phyloP scores from a whole-genome alignment of 1,140 invertebrate species.

The Drosophila grimshawi region DNA sequence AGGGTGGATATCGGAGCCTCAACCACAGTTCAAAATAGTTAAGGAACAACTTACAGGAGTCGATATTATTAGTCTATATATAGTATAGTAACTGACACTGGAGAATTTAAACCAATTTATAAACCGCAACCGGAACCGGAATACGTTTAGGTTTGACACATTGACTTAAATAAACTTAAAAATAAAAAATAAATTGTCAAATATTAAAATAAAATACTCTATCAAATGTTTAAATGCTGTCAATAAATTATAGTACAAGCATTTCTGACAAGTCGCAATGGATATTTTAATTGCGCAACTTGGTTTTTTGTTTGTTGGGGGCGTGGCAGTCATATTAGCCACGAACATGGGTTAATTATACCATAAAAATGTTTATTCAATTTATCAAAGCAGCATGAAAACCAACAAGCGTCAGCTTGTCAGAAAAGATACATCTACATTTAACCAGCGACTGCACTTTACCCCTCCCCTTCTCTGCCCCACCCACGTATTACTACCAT shows the following conservation, averaged over 20 bases:
- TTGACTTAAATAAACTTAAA: neutral
- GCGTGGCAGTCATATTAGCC: slow-evolving; percentile 59
- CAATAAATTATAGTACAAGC: slow-evolving; percentile 15
- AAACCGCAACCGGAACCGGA: no score
- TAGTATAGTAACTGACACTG: no score
- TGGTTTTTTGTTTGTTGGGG: slow-evolving; percentile 8
- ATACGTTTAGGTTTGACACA: no score
- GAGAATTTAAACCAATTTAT: no score
- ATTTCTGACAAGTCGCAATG: neutral
- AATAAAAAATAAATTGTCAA: neutral
- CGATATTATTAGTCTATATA: no score
- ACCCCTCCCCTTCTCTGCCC: neutral
- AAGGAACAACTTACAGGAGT: no score
- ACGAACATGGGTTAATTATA: slow-evolving; percentile 71
- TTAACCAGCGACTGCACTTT: slow-evolving; percentile 35
- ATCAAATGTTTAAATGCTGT: neutral
- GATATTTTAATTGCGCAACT: slow-evolving; percentile 39
- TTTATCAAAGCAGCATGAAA: slow-evolving; percentile 61
- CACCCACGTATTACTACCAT: slow-evolving; percentile 23
- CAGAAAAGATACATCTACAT: slow-evolving; percentile 53
- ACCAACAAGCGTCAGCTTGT: slow-evolving; percentile 67
- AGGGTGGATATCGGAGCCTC: no score
- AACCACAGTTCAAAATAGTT: no score
- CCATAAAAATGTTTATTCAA: slow-evolving; percentile 67
- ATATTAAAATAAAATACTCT: neutral